Evolutionary conservation across 92 coral and sea anemone species (phyloP).

Genomic region (Siderastrea siderea): DNA sequence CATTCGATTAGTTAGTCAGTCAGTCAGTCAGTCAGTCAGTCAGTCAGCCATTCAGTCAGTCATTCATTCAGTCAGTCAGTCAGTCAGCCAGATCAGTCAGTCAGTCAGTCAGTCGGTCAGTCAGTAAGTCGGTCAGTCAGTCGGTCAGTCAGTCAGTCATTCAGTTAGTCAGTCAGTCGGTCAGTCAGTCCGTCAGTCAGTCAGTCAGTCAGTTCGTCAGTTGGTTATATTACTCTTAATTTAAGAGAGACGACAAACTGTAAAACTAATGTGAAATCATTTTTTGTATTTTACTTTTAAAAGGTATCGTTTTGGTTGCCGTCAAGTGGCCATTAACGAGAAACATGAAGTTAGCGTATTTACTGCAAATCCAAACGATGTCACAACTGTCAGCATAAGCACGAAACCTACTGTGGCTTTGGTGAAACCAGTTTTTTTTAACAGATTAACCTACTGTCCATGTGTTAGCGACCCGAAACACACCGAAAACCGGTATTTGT

Average conservation of each 20-base stretch:
- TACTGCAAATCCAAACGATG: slow-evolving; percentile 44
- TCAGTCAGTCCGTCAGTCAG: no score
- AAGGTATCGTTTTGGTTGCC: slow-evolving; percentile 94
- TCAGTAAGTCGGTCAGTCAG: no score
- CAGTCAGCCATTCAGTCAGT: not conserved
- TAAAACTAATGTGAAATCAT: not conserved
- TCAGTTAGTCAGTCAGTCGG: no score
- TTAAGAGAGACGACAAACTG: no score
- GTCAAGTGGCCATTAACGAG: slow-evolving; percentile 89
- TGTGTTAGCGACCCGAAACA: no score
- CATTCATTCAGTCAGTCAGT: not conserved
- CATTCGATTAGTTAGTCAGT: not conserved
- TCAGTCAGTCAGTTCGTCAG: no score
- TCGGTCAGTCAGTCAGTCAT: no score
- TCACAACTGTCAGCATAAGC: slow-evolving; percentile 48
- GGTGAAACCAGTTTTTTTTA: slow-evolving; percentile 47
- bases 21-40: not conserved
- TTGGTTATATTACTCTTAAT: no score
- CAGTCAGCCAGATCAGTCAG: no score
- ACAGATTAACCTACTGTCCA: no score
- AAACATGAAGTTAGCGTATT: slow-evolving; percentile 69
- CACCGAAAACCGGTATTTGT: no score
- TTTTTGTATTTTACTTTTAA: not conserved
- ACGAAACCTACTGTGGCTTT: slow-evolving; percentile 79
- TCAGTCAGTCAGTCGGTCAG: no score